Conservation (phyloP, 2,113 vertebrate genomes). For the Chrysochloris asiatica region DNA sequence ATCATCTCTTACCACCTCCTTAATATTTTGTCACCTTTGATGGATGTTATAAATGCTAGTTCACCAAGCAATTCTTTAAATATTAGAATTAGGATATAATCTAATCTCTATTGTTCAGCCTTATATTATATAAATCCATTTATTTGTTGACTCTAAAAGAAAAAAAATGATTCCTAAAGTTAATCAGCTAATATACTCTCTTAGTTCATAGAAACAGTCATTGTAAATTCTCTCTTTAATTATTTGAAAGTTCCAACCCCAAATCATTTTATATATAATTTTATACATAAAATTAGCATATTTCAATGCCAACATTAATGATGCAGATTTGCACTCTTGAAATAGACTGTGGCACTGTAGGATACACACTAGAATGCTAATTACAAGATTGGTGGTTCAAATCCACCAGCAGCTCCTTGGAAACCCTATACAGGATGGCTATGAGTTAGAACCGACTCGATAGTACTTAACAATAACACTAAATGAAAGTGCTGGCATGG, state of each 20-base stretch:
- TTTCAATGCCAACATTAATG: background rate
- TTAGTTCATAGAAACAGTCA: background rate
- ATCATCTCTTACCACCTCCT: background rate
- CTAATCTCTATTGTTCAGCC: background rate
- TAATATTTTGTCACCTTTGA: background rate
- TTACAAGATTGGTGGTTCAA: no score
- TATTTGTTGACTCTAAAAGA: slow-evolving; percentile 1
- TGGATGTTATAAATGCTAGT: background rate
- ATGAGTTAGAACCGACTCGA: no score
- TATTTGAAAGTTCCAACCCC: background rate
- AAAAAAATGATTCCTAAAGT: slow-evolving; percentile 13
- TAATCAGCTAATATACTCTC: background rate
- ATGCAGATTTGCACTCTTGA: background rate
- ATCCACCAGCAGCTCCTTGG: no score
- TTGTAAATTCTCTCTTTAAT: background rate
- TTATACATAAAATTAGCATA: background rate
- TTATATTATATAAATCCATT: background rate
- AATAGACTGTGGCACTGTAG: no score
- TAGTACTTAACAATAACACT: no score
- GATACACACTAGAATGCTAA: no score
- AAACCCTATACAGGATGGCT: no score
- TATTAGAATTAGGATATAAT: background rate
- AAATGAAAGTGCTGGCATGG: no score
- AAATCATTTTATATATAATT: background rate
- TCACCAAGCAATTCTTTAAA: background rate